These are phyloP conservation scores for Masticophis lateralis DNA, from an alignment of 2,797 vertebrate genomes.

Conservation along the genomic window DNA sequence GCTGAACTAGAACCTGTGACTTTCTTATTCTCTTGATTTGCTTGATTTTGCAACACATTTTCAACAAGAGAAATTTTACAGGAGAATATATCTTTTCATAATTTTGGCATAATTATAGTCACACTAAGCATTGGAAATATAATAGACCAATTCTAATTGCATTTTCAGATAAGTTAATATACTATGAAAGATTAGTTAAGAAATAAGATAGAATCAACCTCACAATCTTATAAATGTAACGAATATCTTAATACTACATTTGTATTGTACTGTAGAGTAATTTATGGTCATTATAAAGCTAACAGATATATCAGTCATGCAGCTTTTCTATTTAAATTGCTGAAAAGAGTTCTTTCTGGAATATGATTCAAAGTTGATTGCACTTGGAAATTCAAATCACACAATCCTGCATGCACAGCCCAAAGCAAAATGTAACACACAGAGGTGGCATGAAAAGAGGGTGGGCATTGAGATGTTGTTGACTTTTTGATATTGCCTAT, in stretches of 20 bases:
- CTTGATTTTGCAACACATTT: not conserved
- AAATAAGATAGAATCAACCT: constrained; percentile 21
- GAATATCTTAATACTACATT: constrained; percentile 40
- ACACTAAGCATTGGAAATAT: not conserved
- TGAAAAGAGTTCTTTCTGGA: constrained; percentile 30
- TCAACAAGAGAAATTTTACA: not conserved
- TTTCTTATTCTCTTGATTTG: not conserved
- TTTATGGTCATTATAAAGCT: constrained; percentile 54
- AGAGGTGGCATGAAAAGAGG: not conserved
- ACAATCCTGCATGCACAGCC: not conserved
- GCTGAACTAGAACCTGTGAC: not conserved
- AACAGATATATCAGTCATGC: constrained; percentile 57
- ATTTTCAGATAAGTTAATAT: constrained; percentile 32
- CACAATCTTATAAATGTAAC: constrained; percentile 12
- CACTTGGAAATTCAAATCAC: not conserved
- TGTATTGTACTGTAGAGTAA: constrained; percentile 29
- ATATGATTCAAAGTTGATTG: constrained; percentile 12
- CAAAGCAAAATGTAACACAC: not conserved
- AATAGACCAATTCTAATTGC: not conserved
- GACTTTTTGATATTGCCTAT: not conserved
- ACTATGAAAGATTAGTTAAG: constrained; percentile 41
- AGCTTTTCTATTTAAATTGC: constrained; percentile 29
- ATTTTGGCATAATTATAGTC: not conserved
- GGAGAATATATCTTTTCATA: not conserved
- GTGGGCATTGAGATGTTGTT: not conserved